Evolutionary conservation across 2,113 vertebrate genomes (phyloP), one percentile per base, ranked within the genome.

Genomic region (Cryptotis parvus): DNA sequence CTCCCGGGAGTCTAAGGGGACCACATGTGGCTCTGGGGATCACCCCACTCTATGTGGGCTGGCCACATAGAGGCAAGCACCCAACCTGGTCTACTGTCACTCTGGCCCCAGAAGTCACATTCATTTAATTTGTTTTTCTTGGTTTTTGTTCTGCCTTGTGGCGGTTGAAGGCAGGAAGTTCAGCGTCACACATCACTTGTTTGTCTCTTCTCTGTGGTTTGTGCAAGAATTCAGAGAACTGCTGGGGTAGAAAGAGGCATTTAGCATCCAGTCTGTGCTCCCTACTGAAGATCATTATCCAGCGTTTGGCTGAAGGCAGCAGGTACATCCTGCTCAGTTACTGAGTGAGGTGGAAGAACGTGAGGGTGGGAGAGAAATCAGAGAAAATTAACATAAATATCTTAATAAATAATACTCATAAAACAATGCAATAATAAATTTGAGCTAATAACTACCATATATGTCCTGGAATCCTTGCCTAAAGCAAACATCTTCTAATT

Each of bases 51-150:
- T 29, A 65, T n/a, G n/a, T n/a, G n/a, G 11, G 29, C 10, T 22
- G 10, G 26, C 26, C 63, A 22, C 27, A 27, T 65, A 29, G 27
- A 65, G 63, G 18, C 22, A 27, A 65, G 63, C 20, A 22, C 58
- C 49, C 26, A 22, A 22, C 58, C 58, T 20, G 27, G 18, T 31
- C 27, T 9, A 65, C 63, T 31, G 8, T 31, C 27, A 11, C 63
- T 29, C 63, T 29, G 63, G 3, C 63, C 20, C 26, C 63, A 26
- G 68, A 41, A 16, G 24, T 24, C 39, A 58, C 20, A 58, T 58
- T 24, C 20, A 69, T 81, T 90, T 24, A 58, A 69, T 81, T 90
- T 81, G 73, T 81, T 65, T 91, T 76, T 11, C 29, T 2, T 66
- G 1, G 16, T 90, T 26, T 72, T 82, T 35, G 35, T 63, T 91